These are phyloP conservation scores for Hippolais icterina DNA, from an alignment of 2,113 vertebrate species.

Conservation along the genomic window DNA sequence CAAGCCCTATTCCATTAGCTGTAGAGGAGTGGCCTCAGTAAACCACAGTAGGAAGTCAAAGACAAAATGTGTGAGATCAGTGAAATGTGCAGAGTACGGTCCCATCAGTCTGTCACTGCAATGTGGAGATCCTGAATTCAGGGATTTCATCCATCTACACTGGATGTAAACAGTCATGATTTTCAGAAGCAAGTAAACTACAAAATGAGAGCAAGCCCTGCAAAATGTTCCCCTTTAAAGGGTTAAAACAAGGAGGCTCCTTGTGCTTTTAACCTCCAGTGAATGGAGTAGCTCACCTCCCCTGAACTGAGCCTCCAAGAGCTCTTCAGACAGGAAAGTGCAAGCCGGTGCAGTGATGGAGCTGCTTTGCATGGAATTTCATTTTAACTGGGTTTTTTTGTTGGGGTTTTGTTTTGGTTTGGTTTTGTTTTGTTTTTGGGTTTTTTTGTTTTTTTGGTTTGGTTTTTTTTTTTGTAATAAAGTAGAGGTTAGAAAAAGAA, in stretches of 20 bases:
- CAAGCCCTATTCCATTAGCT: background rate
- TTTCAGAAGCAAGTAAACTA: background rate
- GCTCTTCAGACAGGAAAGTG: background rate
- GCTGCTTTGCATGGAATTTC: constrained; percentile 12
- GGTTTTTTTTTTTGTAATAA: background rate
- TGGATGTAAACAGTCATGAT: background rate
- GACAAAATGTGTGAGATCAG: background rate
- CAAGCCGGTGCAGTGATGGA: background rate
- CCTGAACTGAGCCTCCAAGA: background rate
- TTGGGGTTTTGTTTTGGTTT: background rate
- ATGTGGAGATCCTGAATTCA: background rate
- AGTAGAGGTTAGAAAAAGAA: background rate
- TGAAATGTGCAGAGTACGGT: background rate
- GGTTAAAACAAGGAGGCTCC: background rate
- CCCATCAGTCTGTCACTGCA: fast-evolving
- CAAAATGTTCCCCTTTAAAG: background rate
- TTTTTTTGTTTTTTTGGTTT: background rate
- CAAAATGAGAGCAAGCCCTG: background rate
- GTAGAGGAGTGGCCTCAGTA: background rate
- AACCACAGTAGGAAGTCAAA: background rate
- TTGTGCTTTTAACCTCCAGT: background rate
- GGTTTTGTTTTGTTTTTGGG: background rate
- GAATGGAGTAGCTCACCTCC: background rate
- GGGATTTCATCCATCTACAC: background rate
- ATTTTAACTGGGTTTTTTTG: background rate